A percentile compares a stretch with the other conserved stretches of the same genome.
These are phyloP conservation scores for Brachyalestes nurse DNA, from an alignment of 2,797 vertebrate genomes.

Conservation along the genomic window DNA sequence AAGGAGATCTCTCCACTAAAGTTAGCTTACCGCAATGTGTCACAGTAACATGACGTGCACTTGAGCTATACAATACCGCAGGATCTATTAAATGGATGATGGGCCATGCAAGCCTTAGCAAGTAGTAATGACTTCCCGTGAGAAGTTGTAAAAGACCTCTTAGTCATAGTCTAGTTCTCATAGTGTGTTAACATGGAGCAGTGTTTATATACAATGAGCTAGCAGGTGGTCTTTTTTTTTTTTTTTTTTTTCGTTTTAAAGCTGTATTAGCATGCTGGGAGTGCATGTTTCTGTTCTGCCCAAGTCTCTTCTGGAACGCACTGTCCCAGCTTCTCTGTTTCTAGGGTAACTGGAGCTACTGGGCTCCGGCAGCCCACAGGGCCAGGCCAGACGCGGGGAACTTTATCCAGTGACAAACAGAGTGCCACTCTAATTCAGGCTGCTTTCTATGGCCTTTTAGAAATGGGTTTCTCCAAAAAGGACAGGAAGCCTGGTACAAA, in stretches of 20 bases:
- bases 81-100: not conserved
- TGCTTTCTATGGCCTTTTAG: constrained; percentile 60
- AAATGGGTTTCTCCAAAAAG: constrained; percentile 68
- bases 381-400: constrained; percentile 58
- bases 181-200: not conserved
- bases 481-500: constrained; percentile 78
- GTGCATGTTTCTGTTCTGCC: constrained; percentile 56
- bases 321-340: constrained; percentile 65
- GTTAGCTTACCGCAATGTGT: not conserved
- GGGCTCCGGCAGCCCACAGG: constrained; percentile 59
- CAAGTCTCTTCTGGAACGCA: constrained; percentile 58
- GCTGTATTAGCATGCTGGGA: constrained; percentile 67
- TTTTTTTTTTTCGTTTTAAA: constrained; percentile 1
- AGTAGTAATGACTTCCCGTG: not conserved
- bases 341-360: constrained; percentile 71
- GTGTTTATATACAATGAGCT: not conserved
- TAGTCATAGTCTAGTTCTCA: not conserved
- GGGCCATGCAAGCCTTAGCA: not conserved
- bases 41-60: not conserved
- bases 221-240: not conserved
- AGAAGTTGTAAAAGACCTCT: too few relatives aligned
- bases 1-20: not conserved
- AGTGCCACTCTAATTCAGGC: constrained; percentile 64
- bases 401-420: constrained; percentile 57
- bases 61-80: not conserved